phyloP scores from a whole-genome alignment of 53 echinoderm and acorn worm genomes.

The Holothuria leucospilota region DNA sequence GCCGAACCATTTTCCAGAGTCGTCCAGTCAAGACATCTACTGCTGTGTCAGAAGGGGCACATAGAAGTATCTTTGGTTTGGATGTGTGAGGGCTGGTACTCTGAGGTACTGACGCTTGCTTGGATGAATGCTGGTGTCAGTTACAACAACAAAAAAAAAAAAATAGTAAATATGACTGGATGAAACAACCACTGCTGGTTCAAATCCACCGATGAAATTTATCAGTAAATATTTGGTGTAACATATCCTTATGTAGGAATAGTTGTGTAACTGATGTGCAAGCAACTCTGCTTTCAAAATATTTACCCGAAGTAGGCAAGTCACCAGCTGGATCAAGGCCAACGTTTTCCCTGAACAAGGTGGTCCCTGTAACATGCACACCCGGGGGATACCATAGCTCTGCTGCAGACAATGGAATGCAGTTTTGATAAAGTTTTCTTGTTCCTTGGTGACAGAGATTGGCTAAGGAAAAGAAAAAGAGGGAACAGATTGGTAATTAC shows the following conservation, averaged over 20 bases:
- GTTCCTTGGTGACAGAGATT: not conserved
- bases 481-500: no score
- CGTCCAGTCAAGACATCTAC: not conserved
- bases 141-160: no score
- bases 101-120: no score
- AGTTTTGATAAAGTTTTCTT: not conserved
- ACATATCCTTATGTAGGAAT: no score
- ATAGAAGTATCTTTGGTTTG: constrained; percentile 27
- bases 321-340: not conserved
- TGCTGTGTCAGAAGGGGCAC: constrained; percentile 6
- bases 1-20: not conserved
- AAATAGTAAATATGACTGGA: no score
- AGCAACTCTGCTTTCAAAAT: no score
- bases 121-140: no score
- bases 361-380: constrained; percentile 44
- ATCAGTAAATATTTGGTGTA: no score
- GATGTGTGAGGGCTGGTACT: not conserved
- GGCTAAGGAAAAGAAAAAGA: no score
- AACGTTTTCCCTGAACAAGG: constrained; percentile 31
- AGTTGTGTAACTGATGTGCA: no score
- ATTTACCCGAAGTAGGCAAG: constrained; percentile 38
- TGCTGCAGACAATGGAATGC: constrained; percentile 35
- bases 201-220: no score
- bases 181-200: no score
- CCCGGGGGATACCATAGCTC: constrained; percentile 29